Percentiles rank a stretch among this genome's conserved stretches.
Evolutionary conservation across 2,113 vertebrate species (phyloP).

Genomic region (Pelmatolapia mariae): DNA sequence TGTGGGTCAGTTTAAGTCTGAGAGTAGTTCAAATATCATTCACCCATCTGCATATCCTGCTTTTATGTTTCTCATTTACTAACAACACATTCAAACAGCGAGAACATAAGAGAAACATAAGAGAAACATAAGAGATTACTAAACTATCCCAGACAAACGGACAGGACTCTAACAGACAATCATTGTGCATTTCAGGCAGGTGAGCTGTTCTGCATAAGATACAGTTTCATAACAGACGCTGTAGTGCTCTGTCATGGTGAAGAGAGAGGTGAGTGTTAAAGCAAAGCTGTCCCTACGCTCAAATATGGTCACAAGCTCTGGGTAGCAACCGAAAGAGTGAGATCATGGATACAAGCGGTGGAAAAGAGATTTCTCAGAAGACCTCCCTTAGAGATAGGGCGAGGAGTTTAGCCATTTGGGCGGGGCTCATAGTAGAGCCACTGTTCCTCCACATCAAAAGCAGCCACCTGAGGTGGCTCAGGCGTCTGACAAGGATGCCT

Average conservation of each 20-base stretch:
- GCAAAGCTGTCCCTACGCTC: background rate
- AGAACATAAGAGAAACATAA: background rate
- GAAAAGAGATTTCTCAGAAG: background rate
- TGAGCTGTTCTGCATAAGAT: background rate
- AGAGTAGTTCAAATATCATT: background rate
- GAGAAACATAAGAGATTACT: background rate
- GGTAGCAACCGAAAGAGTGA: background rate
- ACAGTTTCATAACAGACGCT: background rate
- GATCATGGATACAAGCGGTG: background rate
- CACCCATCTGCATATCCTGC: background rate
- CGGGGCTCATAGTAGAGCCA: background rate
- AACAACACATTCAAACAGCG: background rate
- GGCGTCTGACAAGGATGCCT: background rate
- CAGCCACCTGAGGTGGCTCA: background rate
- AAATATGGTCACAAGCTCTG: background rate
- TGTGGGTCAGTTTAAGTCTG: background rate
- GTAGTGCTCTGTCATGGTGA: background rate
- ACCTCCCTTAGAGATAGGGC: background rate
- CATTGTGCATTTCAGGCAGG: background rate
- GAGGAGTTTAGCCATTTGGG: background rate
- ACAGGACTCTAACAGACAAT: background rate
- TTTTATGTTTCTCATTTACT: background rate
- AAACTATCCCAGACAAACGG: background rate
- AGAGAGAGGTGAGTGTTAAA: background rate
- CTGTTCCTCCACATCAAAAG: background rate